phyloP scores from a whole-genome alignment of 2,113 vertebrate species.

The Sinosuthora webbiana region DNA sequence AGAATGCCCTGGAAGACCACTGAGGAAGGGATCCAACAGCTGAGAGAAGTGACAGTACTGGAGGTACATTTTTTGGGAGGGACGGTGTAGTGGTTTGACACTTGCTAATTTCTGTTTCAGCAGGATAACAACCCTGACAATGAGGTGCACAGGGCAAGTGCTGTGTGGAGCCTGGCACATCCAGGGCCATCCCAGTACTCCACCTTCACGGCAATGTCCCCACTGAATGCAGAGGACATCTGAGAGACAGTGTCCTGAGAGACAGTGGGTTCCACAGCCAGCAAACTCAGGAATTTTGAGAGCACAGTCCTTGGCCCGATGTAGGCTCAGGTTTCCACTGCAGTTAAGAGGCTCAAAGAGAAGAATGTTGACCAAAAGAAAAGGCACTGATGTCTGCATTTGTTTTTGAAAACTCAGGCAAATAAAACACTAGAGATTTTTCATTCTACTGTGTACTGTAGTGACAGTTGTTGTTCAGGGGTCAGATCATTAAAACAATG shows the following conservation, averaged over 20 bases:
- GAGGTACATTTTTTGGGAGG: not conserved
- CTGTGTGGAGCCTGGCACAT: not conserved
- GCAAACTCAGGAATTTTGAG: not conserved
- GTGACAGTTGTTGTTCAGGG: not conserved
- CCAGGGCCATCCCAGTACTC: not conserved
- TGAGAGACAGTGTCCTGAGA: not conserved
- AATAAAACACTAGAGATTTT: not conserved
- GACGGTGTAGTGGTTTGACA: no score
- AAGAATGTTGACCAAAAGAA: not conserved
- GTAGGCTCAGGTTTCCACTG: fast-evolving
- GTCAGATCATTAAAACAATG: not conserved
- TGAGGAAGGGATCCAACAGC: not conserved
- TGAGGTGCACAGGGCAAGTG: not conserved
- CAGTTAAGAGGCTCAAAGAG: not conserved
- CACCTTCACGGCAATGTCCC: not conserved
- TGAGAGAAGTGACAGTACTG: not conserved
- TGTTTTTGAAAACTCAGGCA: not conserved
- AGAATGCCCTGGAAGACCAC: not conserved
- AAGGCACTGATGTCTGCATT: not conserved
- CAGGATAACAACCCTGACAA: not conserved
- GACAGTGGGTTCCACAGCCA: not conserved
- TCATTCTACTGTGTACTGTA: not conserved
- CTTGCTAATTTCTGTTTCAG: no score
- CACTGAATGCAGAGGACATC: not conserved
- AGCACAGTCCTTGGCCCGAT: not conserved